Evolutionary conservation across 2,113 vertebrate species (phyloP).

Genomic region (Phalacrocorax aristotelis): DNA sequence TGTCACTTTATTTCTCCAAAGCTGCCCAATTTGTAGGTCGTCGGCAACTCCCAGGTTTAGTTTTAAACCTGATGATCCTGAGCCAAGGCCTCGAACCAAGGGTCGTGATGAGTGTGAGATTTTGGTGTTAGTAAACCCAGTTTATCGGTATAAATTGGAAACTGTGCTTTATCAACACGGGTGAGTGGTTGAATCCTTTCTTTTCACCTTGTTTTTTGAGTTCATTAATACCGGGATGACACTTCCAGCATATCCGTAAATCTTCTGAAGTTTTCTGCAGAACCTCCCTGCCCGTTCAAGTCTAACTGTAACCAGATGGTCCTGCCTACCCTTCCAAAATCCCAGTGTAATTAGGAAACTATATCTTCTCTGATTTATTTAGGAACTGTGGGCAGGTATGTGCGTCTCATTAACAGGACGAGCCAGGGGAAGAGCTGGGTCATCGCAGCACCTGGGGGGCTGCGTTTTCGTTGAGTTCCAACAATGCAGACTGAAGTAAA

Average conservation of each 20-base stretch:
- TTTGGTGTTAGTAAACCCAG: too few relatives aligned
- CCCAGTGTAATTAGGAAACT: background rate
- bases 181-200: background rate
- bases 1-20: background rate
- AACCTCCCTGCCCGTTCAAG: background rate
- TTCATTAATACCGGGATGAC: background rate
- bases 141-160: background rate
- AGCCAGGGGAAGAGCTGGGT: background rate
- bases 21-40: background rate
- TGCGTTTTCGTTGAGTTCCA: background rate
- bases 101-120: background rate
- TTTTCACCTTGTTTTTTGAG: background rate
- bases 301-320: background rate
- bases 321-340: background rate
- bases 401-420: rapidly evolving
- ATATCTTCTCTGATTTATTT: background rate
- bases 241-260: background rate
- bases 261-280: background rate
- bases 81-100: background rate
- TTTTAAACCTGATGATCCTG: background rate
- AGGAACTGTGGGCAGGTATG: background rate
- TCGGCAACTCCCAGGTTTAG: rapidly evolving
- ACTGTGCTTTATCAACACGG: background rate
- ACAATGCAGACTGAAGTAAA: background rate
- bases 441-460: background rate